Evolutionary conservation across 2,888 invertebrate genomes (phyloP).

Genomic region (Dendrolimus pini): DNA sequence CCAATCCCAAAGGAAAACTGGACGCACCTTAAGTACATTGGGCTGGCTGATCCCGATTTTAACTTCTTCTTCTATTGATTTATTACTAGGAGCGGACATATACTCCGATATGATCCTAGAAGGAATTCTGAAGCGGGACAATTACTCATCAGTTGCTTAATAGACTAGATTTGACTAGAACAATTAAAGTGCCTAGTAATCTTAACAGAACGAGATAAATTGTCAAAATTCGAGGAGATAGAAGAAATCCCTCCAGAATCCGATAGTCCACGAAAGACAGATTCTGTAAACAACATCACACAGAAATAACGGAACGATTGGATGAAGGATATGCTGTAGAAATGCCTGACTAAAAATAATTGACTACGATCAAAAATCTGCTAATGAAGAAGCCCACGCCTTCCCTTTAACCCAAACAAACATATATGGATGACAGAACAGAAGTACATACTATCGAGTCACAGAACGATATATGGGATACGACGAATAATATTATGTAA

Average conservation of each 20-base stretch:
- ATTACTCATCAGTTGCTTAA: not conserved
- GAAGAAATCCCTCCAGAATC: not conserved
- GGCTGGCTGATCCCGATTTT: constrained; percentile 7
- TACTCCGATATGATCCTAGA: constrained; percentile 1
- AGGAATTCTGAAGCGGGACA: not conserved
- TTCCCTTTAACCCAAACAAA: too few species aligned
- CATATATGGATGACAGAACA: too few species aligned
- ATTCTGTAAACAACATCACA: not conserved
- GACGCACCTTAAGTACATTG: constrained; percentile 5
- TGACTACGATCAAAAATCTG: too few species aligned
- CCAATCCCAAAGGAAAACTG: not conserved
- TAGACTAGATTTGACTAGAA: not conserved
- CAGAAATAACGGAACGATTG: not conserved
- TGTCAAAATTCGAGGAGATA: not conserved
- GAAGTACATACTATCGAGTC: too few species aligned
- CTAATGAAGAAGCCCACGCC: too few species aligned
- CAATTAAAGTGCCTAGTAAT: not conserved
- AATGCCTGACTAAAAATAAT: too few species aligned
- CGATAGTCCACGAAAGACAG: not conserved
- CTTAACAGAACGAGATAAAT: not conserved
- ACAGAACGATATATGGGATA: too few species aligned
- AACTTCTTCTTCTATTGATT: constrained; percentile 4
- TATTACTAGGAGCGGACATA: constrained; percentile 4
- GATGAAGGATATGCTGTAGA: not conserved
- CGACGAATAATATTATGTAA: too few species aligned